These are phyloP conservation scores for Ophion costatus DNA, from an alignment of 2,888 invertebrate species.

Conservation along the genomic window DNA sequence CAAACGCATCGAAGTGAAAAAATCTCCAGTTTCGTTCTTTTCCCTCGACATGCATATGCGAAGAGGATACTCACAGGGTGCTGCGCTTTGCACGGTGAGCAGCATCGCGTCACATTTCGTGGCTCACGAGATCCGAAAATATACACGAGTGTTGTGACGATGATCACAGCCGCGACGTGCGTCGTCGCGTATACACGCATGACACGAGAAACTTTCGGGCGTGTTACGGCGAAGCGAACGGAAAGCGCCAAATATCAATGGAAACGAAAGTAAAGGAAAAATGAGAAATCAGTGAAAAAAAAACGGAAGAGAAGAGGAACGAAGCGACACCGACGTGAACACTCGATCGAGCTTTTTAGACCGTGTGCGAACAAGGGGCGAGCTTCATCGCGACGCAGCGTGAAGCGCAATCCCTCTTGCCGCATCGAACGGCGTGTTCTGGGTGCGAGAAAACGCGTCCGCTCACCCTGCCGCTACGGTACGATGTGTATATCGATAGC, in stretches of 20 bases:
- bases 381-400: slow-evolving; percentile 63
- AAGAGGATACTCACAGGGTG: slow-evolving; percentile 52
- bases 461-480: slow-evolving; percentile 46
- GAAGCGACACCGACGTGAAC: slow-evolving; percentile 22
- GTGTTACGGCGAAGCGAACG: neutral
- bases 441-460: slow-evolving; percentile 51
- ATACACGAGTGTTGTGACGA: slow-evolving; percentile 34
- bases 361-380: slow-evolving; percentile 40
- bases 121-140: slow-evolving; percentile 45
- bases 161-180: slow-evolving; percentile 50
- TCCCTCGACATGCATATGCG: neutral
- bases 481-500: slow-evolving; percentile 8
- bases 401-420: slow-evolving; percentile 60
- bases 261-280: slow-evolving; percentile 13
- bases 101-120: slow-evolving; percentile 49
- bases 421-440: slow-evolving; percentile 64
- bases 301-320: slow-evolving; percentile 2
- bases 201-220: slow-evolving; percentile 30
- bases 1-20: neutral
- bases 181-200: slow-evolving; percentile 53
- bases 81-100: slow-evolving; percentile 29
- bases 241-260: slow-evolving; percentile 9
- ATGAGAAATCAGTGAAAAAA: slow-evolving; percentile 6
- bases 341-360: slow-evolving; percentile 57
- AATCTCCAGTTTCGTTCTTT: neutral